Conservation (phyloP, 2,888 invertebrate species). For the Limnephilus marmoratus region DNA sequence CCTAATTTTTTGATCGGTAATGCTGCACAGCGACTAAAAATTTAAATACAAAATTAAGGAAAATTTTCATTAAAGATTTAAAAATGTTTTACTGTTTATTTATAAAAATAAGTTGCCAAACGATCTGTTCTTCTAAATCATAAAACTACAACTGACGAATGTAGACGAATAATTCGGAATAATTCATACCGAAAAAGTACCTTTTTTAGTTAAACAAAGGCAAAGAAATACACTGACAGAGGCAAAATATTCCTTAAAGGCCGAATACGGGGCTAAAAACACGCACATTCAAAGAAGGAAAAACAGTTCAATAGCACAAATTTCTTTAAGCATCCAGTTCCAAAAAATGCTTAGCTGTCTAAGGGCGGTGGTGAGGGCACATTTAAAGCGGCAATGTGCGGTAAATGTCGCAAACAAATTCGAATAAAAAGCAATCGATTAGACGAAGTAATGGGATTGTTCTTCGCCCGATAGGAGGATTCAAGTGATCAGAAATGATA, state of each 20-base stretch:
- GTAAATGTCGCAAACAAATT: slow-evolving; percentile 34
- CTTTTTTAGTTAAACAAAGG: neutral
- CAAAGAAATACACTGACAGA: neutral
- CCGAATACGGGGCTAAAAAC: neutral
- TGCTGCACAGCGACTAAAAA: neutral
- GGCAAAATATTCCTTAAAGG: neutral
- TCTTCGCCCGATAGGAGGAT: neutral
- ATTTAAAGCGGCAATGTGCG: neutral
- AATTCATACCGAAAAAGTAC: neutral
- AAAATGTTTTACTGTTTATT: neutral
- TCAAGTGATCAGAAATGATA: neutral
- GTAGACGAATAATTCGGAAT: neutral
- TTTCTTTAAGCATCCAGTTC: neutral
- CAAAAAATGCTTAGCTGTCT: neutral
- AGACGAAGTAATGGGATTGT: slow-evolving; percentile 23
- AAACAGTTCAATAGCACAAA: neutral
- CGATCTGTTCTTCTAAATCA: neutral
- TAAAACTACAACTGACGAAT: neutral
- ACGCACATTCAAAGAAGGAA: neutral
- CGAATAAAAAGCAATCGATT: slow-evolving; percentile 42
- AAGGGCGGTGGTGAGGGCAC: neutral
- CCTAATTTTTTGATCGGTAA: neutral
- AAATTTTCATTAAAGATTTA: too few species aligned
- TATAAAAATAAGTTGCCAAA: neutral
- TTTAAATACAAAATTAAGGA: too few species aligned